These are phyloP conservation scores for Cerastoderma edule DNA, from an alignment of 2,888 invertebrate genomes.

Conservation along the genomic window DNA sequence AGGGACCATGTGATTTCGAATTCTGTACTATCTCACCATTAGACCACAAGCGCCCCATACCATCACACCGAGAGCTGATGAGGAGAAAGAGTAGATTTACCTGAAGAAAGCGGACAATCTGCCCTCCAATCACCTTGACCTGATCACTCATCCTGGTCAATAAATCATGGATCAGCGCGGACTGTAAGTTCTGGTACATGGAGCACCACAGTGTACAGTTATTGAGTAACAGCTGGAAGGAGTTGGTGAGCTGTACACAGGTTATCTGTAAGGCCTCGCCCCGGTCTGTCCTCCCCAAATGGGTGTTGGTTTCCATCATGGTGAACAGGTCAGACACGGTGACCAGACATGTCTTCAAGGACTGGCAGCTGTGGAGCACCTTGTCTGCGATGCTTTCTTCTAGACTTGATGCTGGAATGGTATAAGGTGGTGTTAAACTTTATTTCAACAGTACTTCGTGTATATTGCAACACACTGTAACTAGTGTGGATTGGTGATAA, in stretches of 20 bases:
- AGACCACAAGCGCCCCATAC: no score
- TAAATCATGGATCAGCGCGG: constrained; percentile 73
- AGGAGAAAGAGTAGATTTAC: no score
- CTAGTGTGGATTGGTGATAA: no score
- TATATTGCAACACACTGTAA: no score
- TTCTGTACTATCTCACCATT: not conserved
- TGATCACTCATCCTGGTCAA: constrained; percentile 67
- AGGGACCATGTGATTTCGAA: no score
- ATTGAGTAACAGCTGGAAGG: constrained; percentile 68
- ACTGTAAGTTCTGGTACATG: constrained; percentile 66
- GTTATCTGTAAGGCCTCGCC: constrained; percentile 28
- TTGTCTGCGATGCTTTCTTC: constrained; percentile 78
- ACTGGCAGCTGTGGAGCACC: constrained; percentile 61
- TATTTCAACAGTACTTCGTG: not conserved
- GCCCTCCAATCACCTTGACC: constrained; percentile 71
- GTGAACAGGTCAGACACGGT: constrained; percentile 32
- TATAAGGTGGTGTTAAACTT: not conserved
- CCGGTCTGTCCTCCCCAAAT: constrained; percentile 20
- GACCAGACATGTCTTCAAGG: constrained; percentile 32
- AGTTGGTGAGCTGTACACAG: constrained; percentile 57
- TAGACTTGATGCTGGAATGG: constrained; percentile 49
- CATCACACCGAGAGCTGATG: no score
- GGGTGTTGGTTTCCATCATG: constrained; percentile 47
- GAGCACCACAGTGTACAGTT: constrained; percentile 72
- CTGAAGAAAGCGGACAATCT: constrained; percentile 77